phyloP scores from a whole-genome alignment of 2,797 vertebrate genomes.

The Peromyscus melanophrys region DNA sequence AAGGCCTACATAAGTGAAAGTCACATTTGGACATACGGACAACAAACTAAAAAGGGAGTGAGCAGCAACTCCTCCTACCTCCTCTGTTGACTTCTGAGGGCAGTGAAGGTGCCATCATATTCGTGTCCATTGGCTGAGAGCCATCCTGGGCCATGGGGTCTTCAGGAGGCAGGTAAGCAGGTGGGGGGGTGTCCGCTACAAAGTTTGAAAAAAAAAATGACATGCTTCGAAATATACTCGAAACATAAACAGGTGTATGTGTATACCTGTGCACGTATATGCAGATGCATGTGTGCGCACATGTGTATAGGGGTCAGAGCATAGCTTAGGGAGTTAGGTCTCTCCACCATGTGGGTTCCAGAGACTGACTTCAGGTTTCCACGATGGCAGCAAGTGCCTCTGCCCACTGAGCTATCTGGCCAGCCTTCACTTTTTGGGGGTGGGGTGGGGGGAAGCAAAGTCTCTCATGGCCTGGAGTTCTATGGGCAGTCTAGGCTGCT shows the following conservation, averaged over 20 bases:
- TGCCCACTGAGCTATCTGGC: neutral
- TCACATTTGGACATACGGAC: neutral
- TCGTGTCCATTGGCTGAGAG: constrained; percentile 98
- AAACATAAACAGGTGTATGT: neutral
- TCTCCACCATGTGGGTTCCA: neutral
- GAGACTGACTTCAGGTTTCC: neutral
- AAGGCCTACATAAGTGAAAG: neutral
- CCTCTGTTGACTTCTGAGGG: constrained; percentile 94
- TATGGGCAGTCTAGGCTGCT: neutral
- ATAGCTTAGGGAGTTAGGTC: neutral
- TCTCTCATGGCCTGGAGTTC: neutral
- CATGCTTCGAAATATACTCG: constrained; percentile 54
- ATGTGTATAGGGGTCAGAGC: neutral
- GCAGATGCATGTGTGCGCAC: neutral
- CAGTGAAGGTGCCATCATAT: constrained; percentile 95
- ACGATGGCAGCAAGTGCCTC: neutral
- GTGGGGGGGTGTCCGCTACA: constrained; percentile 96
- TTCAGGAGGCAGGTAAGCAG: constrained; percentile 98
- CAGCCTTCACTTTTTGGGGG: neutral
- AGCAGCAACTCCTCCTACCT: constrained; percentile 89
- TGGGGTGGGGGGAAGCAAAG: neutral
- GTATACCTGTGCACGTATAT: no score
- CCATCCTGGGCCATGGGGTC: constrained; percentile 98
- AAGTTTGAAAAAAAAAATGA: constrained; percentile 64
- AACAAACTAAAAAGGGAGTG: neutral